A percentile compares a stretch with the other conserved stretches of the same genome.
These are phyloP conservation scores for Lasioglossum lativentre DNA, from an alignment of 2,888 invertebrate genomes.

Conservation along the genomic window DNA sequence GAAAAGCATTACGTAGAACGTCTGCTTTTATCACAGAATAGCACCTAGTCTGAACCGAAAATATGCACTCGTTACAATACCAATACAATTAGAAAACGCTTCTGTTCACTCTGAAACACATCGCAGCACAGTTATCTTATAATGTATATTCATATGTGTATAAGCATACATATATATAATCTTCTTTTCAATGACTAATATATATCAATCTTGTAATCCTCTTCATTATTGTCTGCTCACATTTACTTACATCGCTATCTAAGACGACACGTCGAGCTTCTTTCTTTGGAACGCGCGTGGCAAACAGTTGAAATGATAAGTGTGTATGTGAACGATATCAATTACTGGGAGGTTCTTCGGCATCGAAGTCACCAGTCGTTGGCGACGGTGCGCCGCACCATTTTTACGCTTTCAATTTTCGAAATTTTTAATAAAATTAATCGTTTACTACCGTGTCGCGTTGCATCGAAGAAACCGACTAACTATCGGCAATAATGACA, in stretches of 20 bases:
- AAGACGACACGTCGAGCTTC: constrained; percentile 66
- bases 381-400: not conserved
- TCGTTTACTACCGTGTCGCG: not conserved
- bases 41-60: constrained; percentile 43
- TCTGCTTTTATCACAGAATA: constrained; percentile 20
- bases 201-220: constrained; percentile 74
- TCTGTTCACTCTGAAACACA: constrained; percentile 23
- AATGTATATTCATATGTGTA: constrained; percentile 55
- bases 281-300: constrained; percentile 23
- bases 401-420: not conserved
- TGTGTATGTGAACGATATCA: constrained; percentile 41
- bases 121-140: constrained; percentile 52
- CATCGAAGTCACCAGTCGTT: constrained; percentile 54
- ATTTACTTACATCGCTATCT: constrained; percentile 80
- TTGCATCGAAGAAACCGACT: not conserved
- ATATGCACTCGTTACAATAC: not conserved
- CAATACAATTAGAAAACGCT: constrained; percentile 36
- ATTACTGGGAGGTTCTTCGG: constrained; percentile 36
- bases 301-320: constrained; percentile 39
- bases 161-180: constrained; percentile 47
- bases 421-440: not conserved
- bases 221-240: constrained; percentile 83
- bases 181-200: constrained; percentile 53
- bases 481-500: constrained; percentile 13
- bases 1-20: not conserved